These are phyloP conservation scores for Pristionchus fissidentatus DNA, from an alignment of 2,888 invertebrate species.

Conservation along the genomic window DNA sequence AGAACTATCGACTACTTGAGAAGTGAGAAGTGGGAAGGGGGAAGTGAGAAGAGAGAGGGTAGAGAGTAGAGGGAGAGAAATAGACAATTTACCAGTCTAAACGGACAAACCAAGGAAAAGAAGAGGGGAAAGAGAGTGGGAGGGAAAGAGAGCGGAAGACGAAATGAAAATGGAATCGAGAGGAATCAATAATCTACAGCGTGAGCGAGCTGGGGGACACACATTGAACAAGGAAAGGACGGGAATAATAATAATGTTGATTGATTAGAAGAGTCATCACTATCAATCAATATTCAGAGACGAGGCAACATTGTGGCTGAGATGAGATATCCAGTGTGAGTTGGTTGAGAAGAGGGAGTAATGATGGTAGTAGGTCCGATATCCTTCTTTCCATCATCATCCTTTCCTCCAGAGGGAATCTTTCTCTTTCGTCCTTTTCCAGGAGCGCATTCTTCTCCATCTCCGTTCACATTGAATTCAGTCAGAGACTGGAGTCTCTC, in stretches of 20 bases:
- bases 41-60: not conserved
- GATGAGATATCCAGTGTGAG: slow-evolving; percentile 96
- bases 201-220: not conserved
- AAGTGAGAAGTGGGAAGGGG: not conserved
- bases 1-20: not conserved
- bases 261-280: not conserved
- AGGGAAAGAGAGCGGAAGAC: no score
- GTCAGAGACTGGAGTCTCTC: slow-evolving; percentile 54
- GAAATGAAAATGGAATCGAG: not conserved
- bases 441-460: slow-evolving; percentile 51
- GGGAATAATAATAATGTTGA: not conserved
- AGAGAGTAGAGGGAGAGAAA: not conserved
- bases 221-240: not conserved
- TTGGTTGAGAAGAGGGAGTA: slow-evolving; percentile 83
- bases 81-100: not conserved
- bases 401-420: slow-evolving; percentile 27
- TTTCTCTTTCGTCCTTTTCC: slow-evolving; percentile 41
- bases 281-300: not conserved
- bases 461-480: slow-evolving; percentile 59
- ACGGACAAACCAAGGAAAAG: not conserved
- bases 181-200: not conserved
- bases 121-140: not conserved
- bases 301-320: slow-evolving; percentile 85
- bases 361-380: not conserved
- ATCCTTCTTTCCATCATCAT: not conserved